Base-by-base conservation (phyloP, 2,113 vertebrate genomes). In the Psettodes erumei region DNA sequence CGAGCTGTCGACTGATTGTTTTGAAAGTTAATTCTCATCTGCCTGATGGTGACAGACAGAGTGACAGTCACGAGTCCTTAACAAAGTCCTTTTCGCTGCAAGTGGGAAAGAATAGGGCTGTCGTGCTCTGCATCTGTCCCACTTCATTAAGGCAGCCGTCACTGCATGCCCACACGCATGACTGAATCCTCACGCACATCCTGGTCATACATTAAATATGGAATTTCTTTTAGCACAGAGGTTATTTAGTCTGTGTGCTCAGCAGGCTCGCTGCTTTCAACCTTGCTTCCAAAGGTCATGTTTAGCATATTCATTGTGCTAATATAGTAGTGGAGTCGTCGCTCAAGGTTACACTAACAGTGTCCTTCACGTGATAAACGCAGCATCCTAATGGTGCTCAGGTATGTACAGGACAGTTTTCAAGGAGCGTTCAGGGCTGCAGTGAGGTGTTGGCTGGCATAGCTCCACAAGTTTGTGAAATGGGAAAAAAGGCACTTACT, bases 11-110 rank as follows among this genome's bases (percentile, higher is more conserved):
- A 51, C 47, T 79, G 76, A 74, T 86, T 78, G 63, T 79, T 47
- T 71, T 86, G 73, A 88, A 90, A 89, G 88, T 90, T 91, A 89
- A 89, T 91, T 89, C 82, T 85, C 81, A 79, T 82, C 69, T 71
- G 59, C 54, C 33, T 80, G 66, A 40, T 68, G 64, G 67, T 71
- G 76, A 88, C 68, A 65, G 66, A 82, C 53, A 50, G 23, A 61
- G 81, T 75, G 75, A 70, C 81, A 87, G 62, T 80, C 65, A 63
- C 82, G 61, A 67, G 80, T 81, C 71, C 73, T 79, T 77, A 83
- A 88, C 69, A 9, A 87, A 90, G 81, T 86, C 77, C 78, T 55
- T 69, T 81, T 73, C 86, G 42, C 82, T 78, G 73, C 6, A 42
- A 75, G 66, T 71, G 61, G 54, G 48, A 54, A 60, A 40, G 61